Percentiles rank a stretch among this genome's conserved stretches.
Conservation (phyloP, 1,140 invertebrate genomes). For the Nixonia krombeini region DNA sequence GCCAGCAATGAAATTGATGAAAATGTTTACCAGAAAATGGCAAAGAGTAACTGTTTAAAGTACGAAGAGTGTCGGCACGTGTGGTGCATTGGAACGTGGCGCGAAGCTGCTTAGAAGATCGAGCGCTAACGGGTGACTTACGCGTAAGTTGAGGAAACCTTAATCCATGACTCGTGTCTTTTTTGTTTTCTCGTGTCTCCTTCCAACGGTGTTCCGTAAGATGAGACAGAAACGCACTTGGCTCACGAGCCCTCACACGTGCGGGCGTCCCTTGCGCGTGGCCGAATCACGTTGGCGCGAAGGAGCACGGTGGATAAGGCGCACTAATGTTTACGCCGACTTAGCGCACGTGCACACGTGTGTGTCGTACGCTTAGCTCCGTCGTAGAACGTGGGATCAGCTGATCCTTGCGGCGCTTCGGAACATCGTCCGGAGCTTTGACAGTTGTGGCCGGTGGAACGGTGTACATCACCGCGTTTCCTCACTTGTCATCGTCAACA, state of each 20-base stretch:
- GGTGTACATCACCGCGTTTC: constrained; percentile 2
- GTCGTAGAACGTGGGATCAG: constrained; percentile 56
- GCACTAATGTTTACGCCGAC: constrained; percentile 5
- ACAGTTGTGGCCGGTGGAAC: not conserved
- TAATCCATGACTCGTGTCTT: not conserved
- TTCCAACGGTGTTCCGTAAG: not conserved
- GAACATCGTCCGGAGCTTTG: constrained; percentile 2
- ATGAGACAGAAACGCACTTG: not conserved
- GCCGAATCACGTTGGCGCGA: constrained; percentile 15
- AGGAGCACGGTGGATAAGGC: not conserved
- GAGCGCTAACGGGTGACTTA: too few relatives aligned
- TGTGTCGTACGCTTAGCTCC: too few relatives aligned
- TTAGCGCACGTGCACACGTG: constrained; percentile 7
- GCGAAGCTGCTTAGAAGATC: too few relatives aligned
- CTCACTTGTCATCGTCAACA: not conserved
- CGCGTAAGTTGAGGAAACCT: not conserved
- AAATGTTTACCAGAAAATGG: too few relatives aligned
- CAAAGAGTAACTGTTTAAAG: too few relatives aligned
- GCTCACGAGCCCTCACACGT: too few relatives aligned
- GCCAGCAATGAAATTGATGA: too few relatives aligned
- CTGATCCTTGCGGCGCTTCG: constrained; percentile 46
- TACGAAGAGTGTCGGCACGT: too few relatives aligned
- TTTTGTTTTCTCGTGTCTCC: not conserved
- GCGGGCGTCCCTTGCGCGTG: constrained; percentile 5
- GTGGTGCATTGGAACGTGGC: too few relatives aligned